These are phyloP conservation scores for Channallabes apus DNA, from an alignment of 2,797 vertebrate species.

Conservation along the genomic window DNA sequence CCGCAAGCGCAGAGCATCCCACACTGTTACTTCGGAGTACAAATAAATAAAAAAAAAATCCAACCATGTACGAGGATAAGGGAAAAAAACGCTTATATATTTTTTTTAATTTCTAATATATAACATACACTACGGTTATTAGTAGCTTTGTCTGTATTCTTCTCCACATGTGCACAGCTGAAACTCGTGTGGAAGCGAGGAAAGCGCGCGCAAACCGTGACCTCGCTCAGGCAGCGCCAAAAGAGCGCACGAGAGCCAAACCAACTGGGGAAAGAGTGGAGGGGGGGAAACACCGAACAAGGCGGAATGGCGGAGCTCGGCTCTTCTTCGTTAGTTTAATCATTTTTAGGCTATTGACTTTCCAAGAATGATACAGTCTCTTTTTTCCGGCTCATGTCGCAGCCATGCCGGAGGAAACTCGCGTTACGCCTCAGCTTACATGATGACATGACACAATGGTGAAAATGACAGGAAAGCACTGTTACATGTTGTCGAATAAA, in stretches of 20 bases:
- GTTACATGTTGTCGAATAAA: not conserved
- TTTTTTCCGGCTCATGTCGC: not conserved
- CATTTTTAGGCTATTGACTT: not conserved
- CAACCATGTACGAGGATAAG: not conserved
- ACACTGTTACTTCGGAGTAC: not conserved
- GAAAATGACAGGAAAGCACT: no score
- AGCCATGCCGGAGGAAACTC: not conserved
- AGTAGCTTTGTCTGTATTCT: not conserved
- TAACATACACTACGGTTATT: not conserved
- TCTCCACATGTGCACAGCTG: slow-evolving; percentile 21
- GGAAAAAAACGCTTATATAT: not conserved
- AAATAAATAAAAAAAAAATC: not conserved
- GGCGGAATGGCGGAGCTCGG: not conserved
- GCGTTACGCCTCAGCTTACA: not conserved
- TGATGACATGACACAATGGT: not conserved
- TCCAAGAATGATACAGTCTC: not conserved
- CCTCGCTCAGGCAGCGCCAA: slow-evolving; percentile 41
- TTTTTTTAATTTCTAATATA: not conserved
- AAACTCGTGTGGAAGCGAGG: slow-evolving; percentile 70
- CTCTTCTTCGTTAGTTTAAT: not conserved
- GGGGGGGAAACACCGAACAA: slow-evolving; percentile 47
- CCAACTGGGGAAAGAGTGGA: slow-evolving; percentile 28
- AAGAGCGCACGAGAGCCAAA: slow-evolving; percentile 51
- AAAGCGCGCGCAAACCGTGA: slow-evolving; percentile 68
- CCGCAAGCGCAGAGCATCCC: slow-evolving; percentile 24